phyloP scores from a whole-genome alignment of 23 tunicate genomes.

The Aplidium turbinatum region DNA sequence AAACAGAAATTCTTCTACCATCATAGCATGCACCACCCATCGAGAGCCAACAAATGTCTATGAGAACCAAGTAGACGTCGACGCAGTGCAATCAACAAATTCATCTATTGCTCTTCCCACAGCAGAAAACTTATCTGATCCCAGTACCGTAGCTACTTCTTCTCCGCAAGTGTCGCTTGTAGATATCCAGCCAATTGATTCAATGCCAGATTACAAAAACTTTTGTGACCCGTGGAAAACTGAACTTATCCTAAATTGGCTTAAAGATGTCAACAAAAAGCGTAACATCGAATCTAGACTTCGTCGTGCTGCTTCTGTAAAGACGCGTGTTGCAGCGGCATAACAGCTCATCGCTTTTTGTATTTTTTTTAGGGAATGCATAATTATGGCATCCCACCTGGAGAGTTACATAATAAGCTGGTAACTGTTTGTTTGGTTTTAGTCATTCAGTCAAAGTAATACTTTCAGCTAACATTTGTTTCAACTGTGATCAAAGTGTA shows the following conservation, averaged over 20 bases:
- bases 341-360: too few species aligned
- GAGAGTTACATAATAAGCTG: too few species aligned
- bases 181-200: constrained; percentile 81
- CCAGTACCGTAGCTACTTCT: neutral
- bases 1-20: neutral
- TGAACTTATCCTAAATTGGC: constrained; percentile 75
- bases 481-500: too few species aligned
- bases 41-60: neutral
- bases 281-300: constrained; percentile 66
- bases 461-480: too few species aligned
- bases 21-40: neutral
- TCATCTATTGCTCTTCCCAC: constrained; percentile 21
- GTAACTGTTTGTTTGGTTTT: too few species aligned
- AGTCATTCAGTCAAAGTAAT: too few species aligned
- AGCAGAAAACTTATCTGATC: constrained; percentile 10
- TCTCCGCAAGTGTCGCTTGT: constrained; percentile 34
- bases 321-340: too few species aligned
- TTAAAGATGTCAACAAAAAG: constrained; percentile 85
- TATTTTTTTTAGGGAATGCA: too few species aligned
- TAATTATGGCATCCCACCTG: too few species aligned
- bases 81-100: constrained; percentile 2
- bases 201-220: constrained; percentile 92
- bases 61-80: too few species aligned
- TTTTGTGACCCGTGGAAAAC: constrained; percentile 92
- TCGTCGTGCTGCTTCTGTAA: constrained; percentile 6